phyloP scores from a whole-genome alignment of 2,888 invertebrate species.

The Glyphotaelius pellucidus region DNA sequence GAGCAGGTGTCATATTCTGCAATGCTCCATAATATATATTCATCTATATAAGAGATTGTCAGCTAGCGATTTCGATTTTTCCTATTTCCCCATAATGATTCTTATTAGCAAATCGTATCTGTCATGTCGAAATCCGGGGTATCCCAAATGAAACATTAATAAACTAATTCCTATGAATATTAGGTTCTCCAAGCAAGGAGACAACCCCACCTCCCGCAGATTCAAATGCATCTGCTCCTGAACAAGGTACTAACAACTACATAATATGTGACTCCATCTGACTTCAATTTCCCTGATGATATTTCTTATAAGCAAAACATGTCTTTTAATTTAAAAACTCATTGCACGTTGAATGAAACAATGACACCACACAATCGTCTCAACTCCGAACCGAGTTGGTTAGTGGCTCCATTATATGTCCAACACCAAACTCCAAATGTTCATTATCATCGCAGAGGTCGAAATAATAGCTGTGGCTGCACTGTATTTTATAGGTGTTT shows the following conservation, averaged over 20 bases:
- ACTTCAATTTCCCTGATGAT: not conserved
- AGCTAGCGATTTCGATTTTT: not conserved
- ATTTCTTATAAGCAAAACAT: not conserved
- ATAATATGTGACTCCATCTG: not conserved
- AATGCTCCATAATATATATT: too few species aligned
- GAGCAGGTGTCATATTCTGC: not conserved
- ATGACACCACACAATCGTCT: too few species aligned
- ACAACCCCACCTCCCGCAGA: not conserved
- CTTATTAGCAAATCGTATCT: too few species aligned
- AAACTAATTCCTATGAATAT: conserved; percentile 26
- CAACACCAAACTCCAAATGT: too few species aligned
- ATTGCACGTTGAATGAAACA: too few species aligned
- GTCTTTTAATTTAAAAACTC: not conserved
- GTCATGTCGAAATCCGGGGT: not conserved
- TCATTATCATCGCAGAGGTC: too few species aligned
- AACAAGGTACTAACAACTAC: conserved; percentile 13
- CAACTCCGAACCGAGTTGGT: too few species aligned
- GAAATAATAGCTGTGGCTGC: too few species aligned
- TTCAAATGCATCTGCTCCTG: not conserved
- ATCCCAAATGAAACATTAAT: not conserved
- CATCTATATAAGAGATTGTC: not conserved
- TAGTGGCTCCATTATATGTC: too few species aligned
- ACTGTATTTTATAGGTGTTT: too few species aligned
- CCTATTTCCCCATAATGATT: too few species aligned
- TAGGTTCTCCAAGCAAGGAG: not conserved